Evolutionary conservation across 2,888 invertebrate species (phyloP).

Genomic region (Geophilus truncorum): DNA sequence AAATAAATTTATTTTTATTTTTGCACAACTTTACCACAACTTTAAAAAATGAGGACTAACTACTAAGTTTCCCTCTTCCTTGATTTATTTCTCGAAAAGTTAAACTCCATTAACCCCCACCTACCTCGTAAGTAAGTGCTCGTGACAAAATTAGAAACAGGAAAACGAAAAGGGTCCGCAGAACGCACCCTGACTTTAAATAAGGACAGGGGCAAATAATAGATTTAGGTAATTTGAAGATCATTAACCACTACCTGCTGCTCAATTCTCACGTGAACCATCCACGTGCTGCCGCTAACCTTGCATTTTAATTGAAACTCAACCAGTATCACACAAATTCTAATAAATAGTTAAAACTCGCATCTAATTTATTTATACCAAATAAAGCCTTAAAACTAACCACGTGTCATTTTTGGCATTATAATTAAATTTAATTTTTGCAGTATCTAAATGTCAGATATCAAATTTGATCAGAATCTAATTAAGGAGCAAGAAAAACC

Average conservation of each 20-base stretch:
- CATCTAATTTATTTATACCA: too few species aligned
- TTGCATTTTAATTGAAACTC: not conserved
- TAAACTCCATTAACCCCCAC: not conserved
- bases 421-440: too few species aligned
- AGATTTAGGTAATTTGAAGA: not conserved
- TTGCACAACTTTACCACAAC: too few species aligned
- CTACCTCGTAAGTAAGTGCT: not conserved
- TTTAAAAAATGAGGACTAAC: too few species aligned
- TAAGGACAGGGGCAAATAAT: not conserved
- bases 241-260: not conserved
- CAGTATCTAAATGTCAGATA: too few species aligned
- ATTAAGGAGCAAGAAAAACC: too few species aligned
- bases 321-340: too few species aligned
- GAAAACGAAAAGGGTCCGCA: not conserved
- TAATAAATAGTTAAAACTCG: too few species aligned
- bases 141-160: not conserved
- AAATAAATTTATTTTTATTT: too few species aligned
- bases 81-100: not conserved
- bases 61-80: not conserved
- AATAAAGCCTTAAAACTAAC: too few species aligned
- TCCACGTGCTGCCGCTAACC: not conserved
- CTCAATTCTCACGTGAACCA: not conserved
- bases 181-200: not conserved
- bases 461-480: too few species aligned
- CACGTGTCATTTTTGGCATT: too few species aligned